A percentile compares a stretch with the other conserved stretches of the same genome.
These are phyloP conservation scores for Sialia sialis DNA, from an alignment of 2,113 vertebrate species.

Conservation along the genomic window DNA sequence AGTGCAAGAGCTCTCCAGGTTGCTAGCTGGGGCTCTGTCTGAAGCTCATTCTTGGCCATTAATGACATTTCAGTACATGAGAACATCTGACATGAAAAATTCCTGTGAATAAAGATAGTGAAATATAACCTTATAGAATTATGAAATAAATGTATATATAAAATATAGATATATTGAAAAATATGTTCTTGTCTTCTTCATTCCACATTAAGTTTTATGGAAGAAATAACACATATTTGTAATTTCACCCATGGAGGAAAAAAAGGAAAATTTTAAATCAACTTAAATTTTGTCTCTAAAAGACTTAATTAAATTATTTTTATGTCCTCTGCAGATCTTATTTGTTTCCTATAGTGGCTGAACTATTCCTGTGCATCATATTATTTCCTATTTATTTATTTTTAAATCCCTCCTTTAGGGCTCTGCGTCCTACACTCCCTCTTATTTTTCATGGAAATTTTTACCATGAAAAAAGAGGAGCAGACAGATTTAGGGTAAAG, in stretches of 20 bases:
- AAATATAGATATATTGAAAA: neutral
- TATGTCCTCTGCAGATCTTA: neutral
- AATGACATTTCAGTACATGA: neutral
- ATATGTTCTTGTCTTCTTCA: neutral
- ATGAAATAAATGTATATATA: neutral
- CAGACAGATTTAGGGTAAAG: neutral
- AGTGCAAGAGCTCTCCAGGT: neutral
- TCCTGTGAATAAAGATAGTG: neutral
- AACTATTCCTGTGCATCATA: neutral
- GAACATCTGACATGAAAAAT: neutral
- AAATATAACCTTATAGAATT: neutral
- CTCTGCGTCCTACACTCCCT: neutral
- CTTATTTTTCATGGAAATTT: neutral
- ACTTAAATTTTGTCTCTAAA: neutral
- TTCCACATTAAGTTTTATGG: neutral
- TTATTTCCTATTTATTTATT: neutral
- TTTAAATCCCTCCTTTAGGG: neutral
- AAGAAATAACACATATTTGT: neutral
- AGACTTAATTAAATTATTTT: neutral
- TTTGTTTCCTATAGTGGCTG: neutral
- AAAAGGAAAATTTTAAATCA: neutral
- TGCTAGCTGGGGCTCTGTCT: neutral
- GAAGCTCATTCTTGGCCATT: neutral
- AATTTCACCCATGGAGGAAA: neutral
- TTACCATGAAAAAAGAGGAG: neutral